Percentiles rank a stretch among this genome's conserved stretches.
Conservation (phyloP, 2,797 vertebrate species). For the Sebastes iracundus region DNA sequence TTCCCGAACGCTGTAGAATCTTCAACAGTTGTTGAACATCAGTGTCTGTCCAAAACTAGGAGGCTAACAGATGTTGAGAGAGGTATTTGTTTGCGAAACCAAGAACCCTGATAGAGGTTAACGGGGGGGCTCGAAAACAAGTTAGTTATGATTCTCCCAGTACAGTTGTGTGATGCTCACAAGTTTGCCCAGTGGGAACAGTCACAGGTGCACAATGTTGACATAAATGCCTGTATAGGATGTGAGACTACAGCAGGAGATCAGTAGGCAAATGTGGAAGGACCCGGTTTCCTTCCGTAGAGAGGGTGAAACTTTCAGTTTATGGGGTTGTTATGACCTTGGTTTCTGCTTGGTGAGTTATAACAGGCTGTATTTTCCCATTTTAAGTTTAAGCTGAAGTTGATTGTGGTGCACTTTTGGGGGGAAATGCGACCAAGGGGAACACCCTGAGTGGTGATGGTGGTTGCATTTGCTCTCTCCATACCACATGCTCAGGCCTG, state of each 20-base stretch:
- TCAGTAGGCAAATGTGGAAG: slow-evolving; percentile 41
- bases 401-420: not conserved
- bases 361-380: not conserved
- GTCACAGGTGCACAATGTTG: slow-evolving; percentile 78
- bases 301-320: slow-evolving; percentile 10
- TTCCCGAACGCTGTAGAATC: not conserved
- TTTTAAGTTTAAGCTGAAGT: not conserved
- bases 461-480: slow-evolving; percentile 22
- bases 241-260: slow-evolving; percentile 48
- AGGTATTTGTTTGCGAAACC: slow-evolving; percentile 69
- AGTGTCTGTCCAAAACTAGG: not conserved
- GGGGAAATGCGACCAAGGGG: not conserved
- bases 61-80: slow-evolving; percentile 58
- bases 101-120: slow-evolving; percentile 46
- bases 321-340: not conserved
- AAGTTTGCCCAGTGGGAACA: slow-evolving; percentile 66
- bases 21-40: slow-evolving; percentile 22
- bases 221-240: slow-evolving; percentile 45
- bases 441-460: not conserved
- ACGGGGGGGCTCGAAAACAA: slow-evolving; percentile 7
- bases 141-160: slow-evolving; percentile 26
- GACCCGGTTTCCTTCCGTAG: slow-evolving; percentile 17
- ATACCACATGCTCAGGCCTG: not conserved
- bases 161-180: slow-evolving; percentile 26
- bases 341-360: not conserved